Evolutionary conservation across 1,140 invertebrate genomes (phyloP).

Genomic region (Platyscapa corneri): DNA sequence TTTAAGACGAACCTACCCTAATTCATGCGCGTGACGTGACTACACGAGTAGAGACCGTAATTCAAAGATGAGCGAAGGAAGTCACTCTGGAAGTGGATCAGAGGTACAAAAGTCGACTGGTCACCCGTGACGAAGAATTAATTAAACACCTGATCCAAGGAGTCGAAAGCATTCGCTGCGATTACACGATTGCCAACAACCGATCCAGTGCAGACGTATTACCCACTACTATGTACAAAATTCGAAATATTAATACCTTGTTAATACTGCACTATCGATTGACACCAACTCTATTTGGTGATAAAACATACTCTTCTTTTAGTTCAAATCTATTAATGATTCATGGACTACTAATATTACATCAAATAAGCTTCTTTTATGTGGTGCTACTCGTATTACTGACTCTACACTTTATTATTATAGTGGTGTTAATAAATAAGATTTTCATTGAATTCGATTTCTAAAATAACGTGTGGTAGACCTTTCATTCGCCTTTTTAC

Average conservation of each 20-base stretch:
- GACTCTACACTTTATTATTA: no score
- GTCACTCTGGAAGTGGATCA: background rate
- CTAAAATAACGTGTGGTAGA: no score
- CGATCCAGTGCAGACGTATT: background rate
- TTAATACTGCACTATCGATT: no score
- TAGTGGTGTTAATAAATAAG: no score
- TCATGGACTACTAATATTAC: no score
- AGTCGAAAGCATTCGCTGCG: background rate
- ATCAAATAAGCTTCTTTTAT: no score
- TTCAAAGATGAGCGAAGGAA: constrained; percentile 7
- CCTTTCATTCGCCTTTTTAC: no score
- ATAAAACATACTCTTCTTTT: background rate
- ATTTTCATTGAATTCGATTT: no score
- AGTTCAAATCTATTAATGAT: background rate
- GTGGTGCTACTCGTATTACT: no score
- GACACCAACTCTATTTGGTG: no score
- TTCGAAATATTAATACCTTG: no score
- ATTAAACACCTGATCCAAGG: background rate
- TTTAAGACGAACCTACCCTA: constrained; percentile 25
- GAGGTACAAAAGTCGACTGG: background rate
- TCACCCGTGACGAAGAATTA: background rate
- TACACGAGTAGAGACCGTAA: background rate
- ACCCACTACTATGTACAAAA: no score
- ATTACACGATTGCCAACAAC: background rate
- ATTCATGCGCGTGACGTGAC: constrained; percentile 36